A percentile compares a stretch with the other conserved stretches of the same genome.
Evolutionary conservation across 2,797 vertebrate species (phyloP).

Genomic region (Pipistrellus kuhlii): DNA sequence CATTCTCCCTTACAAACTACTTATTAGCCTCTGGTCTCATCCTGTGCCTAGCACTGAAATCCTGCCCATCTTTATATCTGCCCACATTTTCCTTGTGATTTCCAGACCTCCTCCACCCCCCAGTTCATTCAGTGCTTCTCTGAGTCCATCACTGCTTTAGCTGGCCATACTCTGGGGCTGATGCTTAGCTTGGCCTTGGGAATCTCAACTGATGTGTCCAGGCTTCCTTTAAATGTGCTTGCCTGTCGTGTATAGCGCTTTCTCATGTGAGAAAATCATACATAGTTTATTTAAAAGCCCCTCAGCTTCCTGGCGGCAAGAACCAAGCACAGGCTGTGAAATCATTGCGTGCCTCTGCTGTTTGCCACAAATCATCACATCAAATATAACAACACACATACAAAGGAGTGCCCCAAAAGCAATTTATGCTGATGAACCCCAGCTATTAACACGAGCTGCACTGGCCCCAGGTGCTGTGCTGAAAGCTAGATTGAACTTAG

Average conservation of each 20-base stretch:
- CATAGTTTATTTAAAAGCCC: conserved; percentile 81
- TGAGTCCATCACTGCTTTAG: not conserved
- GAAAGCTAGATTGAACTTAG: not conserved
- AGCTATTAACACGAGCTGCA: conserved; percentile 54
- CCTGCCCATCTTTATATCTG: not conserved
- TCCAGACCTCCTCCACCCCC: not conserved
- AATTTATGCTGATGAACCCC: conserved; percentile 62
- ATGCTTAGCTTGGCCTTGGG: conserved; percentile 14
- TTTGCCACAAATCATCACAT: conserved; percentile 72
- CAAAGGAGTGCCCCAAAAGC: conserved; percentile 47
- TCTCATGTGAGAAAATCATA: conserved; percentile 78
- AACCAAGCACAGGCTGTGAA: conserved; percentile 68
- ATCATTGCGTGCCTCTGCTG: conserved; percentile 55
- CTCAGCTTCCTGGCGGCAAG: conserved; percentile 46
- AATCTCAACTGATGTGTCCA: conserved; percentile 61
- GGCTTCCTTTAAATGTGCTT: conserved; percentile 41
- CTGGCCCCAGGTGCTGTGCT: conserved; percentile 35
- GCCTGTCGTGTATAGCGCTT: conserved; percentile 74
- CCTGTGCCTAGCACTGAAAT: not conserved
- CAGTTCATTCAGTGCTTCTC: conserved; percentile 5
- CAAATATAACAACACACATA: conserved; percentile 58
- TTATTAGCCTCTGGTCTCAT: not conserved
- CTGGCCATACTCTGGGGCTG: not conserved
- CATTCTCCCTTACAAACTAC: not conserved
- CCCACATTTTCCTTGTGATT: not conserved